Evolutionary conservation across 2,113 vertebrate species (phyloP), one percentile per base, ranked within the genome.

Genomic region (Pardalotus punctatus): DNA sequence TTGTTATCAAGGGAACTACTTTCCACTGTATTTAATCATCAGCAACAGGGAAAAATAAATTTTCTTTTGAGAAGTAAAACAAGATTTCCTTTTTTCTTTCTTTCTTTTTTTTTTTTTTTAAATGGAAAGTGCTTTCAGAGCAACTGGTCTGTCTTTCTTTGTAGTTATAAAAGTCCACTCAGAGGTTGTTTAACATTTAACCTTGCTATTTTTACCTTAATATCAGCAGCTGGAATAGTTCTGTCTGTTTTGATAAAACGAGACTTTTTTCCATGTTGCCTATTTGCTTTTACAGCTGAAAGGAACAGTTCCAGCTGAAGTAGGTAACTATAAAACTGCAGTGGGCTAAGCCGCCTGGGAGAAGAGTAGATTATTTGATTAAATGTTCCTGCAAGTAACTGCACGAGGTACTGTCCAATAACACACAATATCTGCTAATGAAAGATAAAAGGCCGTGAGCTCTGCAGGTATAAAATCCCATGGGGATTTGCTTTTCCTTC

Each of bases 121-220:
- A 64, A 88, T 70, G 48, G 78, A 91, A 93, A 79, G 31, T 35
- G 83, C 62, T 88, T 94, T 84, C 91, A 92, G 88, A 86, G 80
- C 64, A 76, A 90, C 77, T 35, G 82, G 35, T 88, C 93, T 90
- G 93, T 62, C 74, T 94, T 61, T 83, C 96, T 96, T 91, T 78
- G 80, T 87, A 97, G 92, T 87, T 91, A 95, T 57, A 96, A 96
- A 93, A 42, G 72, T 82, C 80, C 88, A 94, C 81, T 71, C 76
- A 29, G 87, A 85, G 69, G 65, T 96, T 97, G 82, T 92, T 95
- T 95, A 96, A 96, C 94, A 95, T 97, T 84, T 96, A 97, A 96
- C 94, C 90, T 96, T 88, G 70, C 86, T 96, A 92, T 96, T 96
- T 96, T 95, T 95, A 80, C 85, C 90, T 95, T 91, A 93, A 78